phyloP scores from a whole-genome alignment of 1,140 invertebrate species.

The Drosophila setifemur region DNA sequence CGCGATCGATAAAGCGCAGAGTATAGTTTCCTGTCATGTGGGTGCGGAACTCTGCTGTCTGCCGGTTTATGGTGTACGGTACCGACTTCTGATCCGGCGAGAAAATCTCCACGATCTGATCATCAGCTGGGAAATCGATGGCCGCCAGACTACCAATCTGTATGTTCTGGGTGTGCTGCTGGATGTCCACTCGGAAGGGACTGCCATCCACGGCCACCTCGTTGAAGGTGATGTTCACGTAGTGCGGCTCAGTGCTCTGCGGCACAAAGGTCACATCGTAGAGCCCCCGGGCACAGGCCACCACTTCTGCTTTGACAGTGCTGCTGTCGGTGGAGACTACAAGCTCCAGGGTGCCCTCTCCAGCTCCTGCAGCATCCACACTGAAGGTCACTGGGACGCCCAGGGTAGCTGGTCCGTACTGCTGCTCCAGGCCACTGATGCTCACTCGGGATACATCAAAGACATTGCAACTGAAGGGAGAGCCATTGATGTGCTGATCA shows the following conservation, averaged over 20 bases:
- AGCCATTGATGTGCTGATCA: conserved; percentile 92
- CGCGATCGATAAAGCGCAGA: conserved; percentile 82
- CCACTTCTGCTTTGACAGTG: conserved; percentile 93
- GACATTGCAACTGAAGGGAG: conserved; percentile 96
- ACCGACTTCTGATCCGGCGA: conserved; percentile 84
- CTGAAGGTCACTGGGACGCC: conserved; percentile 94
- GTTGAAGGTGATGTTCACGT: conserved; percentile 98
- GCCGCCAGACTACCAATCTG: conserved; percentile 85
- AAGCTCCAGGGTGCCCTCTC: conserved; percentile 96
- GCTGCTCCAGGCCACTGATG: conserved; percentile 88
- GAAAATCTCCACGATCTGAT: conserved; percentile 84
- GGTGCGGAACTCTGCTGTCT: conserved; percentile 84
- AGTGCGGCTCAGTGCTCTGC: conserved; percentile 93
- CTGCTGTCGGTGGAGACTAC: conserved; percentile 95
- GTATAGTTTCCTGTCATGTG: conserved; percentile 84
- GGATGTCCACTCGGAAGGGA: conserved; percentile 96
- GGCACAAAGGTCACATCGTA: conserved; percentile 99
- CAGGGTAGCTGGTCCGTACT: conserved; percentile 86
- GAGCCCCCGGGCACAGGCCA: conserved; percentile 93
- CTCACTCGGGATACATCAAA: conserved; percentile 94
- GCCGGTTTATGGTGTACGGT: conserved; percentile 83
- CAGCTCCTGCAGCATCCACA: conserved; percentile 97
- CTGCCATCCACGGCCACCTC: conserved; percentile 95
- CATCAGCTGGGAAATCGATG: conserved; percentile 84
- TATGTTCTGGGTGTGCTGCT: conserved; percentile 89